phyloP scores from a whole-genome alignment of 1,140 invertebrate genomes.

The Scaptomyza pallida region DNA sequence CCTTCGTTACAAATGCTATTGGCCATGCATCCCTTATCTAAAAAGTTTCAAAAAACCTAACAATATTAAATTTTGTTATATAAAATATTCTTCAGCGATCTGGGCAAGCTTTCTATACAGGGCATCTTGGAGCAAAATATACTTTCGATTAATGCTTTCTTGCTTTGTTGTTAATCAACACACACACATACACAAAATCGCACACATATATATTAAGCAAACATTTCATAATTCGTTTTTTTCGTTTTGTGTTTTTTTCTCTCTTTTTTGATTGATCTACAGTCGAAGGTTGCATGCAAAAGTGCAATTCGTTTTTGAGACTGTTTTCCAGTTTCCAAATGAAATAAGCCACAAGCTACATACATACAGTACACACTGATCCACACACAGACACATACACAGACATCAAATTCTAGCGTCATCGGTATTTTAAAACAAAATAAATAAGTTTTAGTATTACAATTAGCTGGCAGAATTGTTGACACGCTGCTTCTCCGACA shows the following conservation, averaged over 20 bases:
- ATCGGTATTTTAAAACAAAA: conserved; percentile 65
- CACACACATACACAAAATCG: conserved; percentile 7
- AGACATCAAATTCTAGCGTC: conserved; percentile 28
- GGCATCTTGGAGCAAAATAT: neutral
- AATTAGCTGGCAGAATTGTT: conserved; percentile 75
- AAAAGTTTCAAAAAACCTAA: too few relatives aligned
- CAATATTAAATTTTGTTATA: too few relatives aligned
- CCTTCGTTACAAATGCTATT: too few relatives aligned
- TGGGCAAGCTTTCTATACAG: neutral
- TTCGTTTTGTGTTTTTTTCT: conserved; percentile 19
- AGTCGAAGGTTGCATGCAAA: conserved; percentile 80
- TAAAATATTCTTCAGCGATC: neutral
- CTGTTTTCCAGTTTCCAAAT: conserved; percentile 51
- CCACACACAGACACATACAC: too few relatives aligned
- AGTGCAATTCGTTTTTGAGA: conserved; percentile 67
- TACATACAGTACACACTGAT: too few relatives aligned
- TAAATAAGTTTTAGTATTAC: conserved; percentile 67
- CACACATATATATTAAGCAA: neutral
- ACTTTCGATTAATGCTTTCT: neutral
- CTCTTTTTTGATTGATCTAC: conserved; percentile 75
- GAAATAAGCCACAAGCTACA: conserved; percentile 45
- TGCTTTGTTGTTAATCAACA: conserved; percentile 18
- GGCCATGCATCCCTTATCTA: too few relatives aligned
- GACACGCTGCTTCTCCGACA: conserved; percentile 54
- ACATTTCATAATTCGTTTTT: conserved; percentile 45